phyloP scores from a whole-genome alignment of 2,888 invertebrate genomes.

The Mellilla xanthometata region DNA sequence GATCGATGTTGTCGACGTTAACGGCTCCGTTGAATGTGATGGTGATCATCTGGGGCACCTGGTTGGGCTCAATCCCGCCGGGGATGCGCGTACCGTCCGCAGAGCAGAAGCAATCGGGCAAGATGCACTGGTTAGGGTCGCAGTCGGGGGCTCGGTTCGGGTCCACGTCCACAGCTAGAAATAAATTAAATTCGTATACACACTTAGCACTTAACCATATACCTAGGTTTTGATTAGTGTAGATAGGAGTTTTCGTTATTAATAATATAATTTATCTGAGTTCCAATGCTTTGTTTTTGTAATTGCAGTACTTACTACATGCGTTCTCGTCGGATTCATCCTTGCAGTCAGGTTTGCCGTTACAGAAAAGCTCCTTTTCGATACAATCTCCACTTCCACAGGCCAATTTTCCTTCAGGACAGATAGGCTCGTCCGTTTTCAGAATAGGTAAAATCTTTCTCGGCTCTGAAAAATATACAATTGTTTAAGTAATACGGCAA shows the following conservation, averaged over 20 bases:
- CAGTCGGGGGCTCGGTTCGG: constrained; percentile 96
- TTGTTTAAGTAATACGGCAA: neutral
- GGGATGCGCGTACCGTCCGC: constrained; percentile 96
- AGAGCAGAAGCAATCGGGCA: constrained; percentile 96
- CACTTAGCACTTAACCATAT: too few relatives aligned
- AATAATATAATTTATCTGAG: too few relatives aligned
- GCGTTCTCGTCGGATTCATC: constrained; percentile 98
- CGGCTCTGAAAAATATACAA: constrained; percentile 86
- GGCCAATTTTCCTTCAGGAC: constrained; percentile 94
- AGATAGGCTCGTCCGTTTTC: constrained; percentile 96
- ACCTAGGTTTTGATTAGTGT: too few relatives aligned
- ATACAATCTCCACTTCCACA: constrained; percentile 97
- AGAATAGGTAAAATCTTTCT: constrained; percentile 93
- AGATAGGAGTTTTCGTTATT: too few relatives aligned
- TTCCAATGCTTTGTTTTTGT: too few relatives aligned
- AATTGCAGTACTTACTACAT: constrained; percentile 89
- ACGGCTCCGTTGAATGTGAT: constrained; percentile 96
- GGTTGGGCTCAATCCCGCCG: constrained; percentile 90
- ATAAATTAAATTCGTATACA: too few relatives aligned
- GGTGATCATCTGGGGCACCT: constrained; percentile 96
- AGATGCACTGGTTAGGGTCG: constrained; percentile 92
- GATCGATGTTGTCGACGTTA: constrained; percentile 95
- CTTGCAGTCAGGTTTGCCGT: constrained; percentile 95
- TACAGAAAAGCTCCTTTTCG: constrained; percentile 95
- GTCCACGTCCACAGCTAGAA: constrained; percentile 92